phyloP scores from a whole-genome alignment of 2,888 invertebrate species.

The Pseudococcus viburni region DNA sequence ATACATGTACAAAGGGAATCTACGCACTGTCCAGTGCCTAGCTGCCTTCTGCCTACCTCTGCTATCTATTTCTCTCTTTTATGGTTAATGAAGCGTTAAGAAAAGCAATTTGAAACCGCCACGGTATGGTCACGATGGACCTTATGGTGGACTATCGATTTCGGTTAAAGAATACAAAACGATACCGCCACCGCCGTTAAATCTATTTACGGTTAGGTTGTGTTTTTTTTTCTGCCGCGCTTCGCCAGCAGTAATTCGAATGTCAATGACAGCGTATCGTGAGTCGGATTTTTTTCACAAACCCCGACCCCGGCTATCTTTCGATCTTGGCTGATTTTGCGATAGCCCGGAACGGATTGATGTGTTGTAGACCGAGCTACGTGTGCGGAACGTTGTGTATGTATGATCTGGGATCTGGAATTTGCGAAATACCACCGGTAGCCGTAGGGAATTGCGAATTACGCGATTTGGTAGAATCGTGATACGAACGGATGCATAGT shows the following conservation, averaged over 20 bases:
- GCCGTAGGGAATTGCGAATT: background rate
- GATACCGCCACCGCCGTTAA: conserved; percentile 9
- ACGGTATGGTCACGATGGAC: background rate
- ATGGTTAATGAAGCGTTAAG: conserved; percentile 49
- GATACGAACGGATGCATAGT: background rate
- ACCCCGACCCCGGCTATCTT: background rate
- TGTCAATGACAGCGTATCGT: conserved; percentile 58
- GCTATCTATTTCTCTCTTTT: conserved; percentile 17
- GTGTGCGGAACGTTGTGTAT: background rate
- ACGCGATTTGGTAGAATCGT: background rate
- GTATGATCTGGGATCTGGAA: background rate
- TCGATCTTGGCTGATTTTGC: background rate
- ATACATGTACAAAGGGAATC: no score
- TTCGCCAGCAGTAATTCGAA: conserved; percentile 34
- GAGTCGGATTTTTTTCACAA: background rate
- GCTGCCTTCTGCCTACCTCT: background rate
- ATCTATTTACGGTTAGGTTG: conserved; percentile 37
- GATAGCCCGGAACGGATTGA: conserved; percentile 43
- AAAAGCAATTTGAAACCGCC: conserved; percentile 37
- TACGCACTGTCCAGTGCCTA: no score
- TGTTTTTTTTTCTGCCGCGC: background rate
- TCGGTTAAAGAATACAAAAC: conserved; percentile 29
- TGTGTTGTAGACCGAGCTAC: background rate
- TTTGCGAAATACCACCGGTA: background rate
- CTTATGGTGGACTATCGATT: conserved; percentile 55